These are phyloP conservation scores for Paelopatides confundens DNA, from an alignment of 53 echinoderm and acorn worm genomes.

Conservation along the genomic window DNA sequence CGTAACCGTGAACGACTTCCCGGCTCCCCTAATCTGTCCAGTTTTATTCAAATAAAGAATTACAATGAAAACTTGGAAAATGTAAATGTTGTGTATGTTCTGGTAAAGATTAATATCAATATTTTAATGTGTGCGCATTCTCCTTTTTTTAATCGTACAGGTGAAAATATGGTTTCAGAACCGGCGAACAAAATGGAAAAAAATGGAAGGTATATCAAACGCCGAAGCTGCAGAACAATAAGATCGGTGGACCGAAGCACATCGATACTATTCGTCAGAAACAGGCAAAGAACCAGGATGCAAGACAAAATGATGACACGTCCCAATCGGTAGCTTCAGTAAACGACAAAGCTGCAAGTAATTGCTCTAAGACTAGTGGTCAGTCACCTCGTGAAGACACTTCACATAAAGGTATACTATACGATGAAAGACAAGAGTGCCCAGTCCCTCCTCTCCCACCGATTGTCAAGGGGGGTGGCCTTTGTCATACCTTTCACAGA, in stretches of 20 bases:
- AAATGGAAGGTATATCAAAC: constrained; percentile 99
- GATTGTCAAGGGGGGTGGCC: not conserved
- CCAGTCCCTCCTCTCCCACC: constrained; percentile 26
- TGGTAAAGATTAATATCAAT: no score
- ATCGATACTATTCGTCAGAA: constrained; percentile 94
- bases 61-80: no score
- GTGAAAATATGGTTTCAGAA: constrained; percentile 99
- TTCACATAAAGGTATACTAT: not conserved
- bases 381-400: not conserved
- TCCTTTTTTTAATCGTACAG: constrained; percentile 63
- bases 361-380: not conserved
- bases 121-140: not conserved
- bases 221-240: constrained; percentile 99
- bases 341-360: not conserved
- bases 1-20: no score
- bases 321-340: not conserved
- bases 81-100: no score
- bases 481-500: not conserved
- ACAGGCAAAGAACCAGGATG: constrained; percentile 68
- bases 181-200: constrained; percentile 98
- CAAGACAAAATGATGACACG: constrained; percentile 30
- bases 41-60: no score
- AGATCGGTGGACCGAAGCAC: constrained; percentile 96
- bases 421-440: constrained; percentile 14
- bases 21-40: no score